Base-by-base conservation (phyloP, 2,797 vertebrate genomes). In the Acomys russatus region DNA sequence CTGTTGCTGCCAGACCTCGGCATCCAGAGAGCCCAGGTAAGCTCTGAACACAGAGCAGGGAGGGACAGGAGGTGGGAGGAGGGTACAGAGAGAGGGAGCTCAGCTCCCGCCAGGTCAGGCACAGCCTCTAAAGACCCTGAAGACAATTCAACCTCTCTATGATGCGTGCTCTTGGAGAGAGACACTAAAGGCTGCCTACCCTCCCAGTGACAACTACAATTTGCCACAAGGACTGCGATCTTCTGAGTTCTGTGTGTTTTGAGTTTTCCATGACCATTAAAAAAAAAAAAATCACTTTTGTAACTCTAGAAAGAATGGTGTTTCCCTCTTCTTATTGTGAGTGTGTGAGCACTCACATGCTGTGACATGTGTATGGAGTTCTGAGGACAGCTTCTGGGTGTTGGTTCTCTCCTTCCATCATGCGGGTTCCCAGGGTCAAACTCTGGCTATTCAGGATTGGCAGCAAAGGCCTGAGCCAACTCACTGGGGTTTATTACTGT, bases 1-100 rank as follows among this genome's bases (percentile, higher is more conserved):
- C 90, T 98, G 94, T 92, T 98, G 71, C 95, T 95, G 0, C 97
- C 92, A 83, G 96, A 94, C 97, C 80, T 96, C 91, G 96, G 93
- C 70, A 0, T 93, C 88, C 0, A 87, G 95, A 0, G 90, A 71
- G 33, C 96, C 97, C 90, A 98, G 0, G 98, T 98, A 91, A 98
- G 98, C 76, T 71, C 51, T 83, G 54, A 12, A 80, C 15, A 35
- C 1, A 3, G 25, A 25, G 38, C 12, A 9, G 38, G 51, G 0
- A 0, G 5, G 6, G 28, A 64, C 54, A 86, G 74, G 23, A 49
- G 66, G 61, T 61, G 5, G 51, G 3, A 17, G 59, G 23, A 17
- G 33, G 20, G 33, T 11, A 18, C 17, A 28, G 63, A 49, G 17
- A 86, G 30, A 70, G 14, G 6, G 49, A 88, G 85, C 25, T 15